phyloP scores from a whole-genome alignment of 2,113 vertebrate genomes.

The Oryzias melastigma region DNA sequence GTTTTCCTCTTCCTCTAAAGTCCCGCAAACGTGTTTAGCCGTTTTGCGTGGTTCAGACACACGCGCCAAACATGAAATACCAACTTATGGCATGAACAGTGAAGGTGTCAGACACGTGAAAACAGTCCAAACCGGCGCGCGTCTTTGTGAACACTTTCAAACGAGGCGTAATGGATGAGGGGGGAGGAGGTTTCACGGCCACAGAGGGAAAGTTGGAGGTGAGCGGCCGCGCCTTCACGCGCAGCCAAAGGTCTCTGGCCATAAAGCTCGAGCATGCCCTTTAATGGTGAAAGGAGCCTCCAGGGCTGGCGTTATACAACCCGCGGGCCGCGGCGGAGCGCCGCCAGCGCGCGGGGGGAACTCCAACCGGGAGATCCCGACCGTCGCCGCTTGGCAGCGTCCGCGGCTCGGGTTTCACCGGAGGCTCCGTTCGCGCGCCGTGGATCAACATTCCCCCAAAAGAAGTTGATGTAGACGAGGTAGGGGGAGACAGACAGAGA shows the following conservation, averaged over 20 bases:
- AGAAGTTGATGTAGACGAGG: background rate
- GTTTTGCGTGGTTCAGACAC: background rate
- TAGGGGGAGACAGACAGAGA: background rate
- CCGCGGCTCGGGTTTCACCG: constrained; percentile 1
- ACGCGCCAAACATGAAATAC: too few species aligned
- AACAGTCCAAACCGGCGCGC: constrained; percentile 29
- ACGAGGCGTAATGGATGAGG: background rate
- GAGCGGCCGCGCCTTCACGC: constrained; percentile 18
- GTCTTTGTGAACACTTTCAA: constrained; percentile 8
- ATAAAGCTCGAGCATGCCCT: constrained; percentile 61
- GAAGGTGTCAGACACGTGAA: constrained; percentile 28
- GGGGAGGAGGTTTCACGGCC: background rate
- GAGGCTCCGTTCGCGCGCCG: background rate
- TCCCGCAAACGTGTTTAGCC: background rate
- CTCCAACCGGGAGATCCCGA: constrained; percentile 11
- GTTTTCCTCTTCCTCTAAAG: background rate
- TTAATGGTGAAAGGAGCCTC: constrained; percentile 67
- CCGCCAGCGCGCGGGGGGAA: constrained; percentile 12
- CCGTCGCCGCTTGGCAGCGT: constrained; percentile 7
- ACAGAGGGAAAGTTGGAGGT: constrained; percentile 28
- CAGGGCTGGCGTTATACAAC: constrained; percentile 41
- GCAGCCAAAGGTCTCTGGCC: constrained; percentile 62
- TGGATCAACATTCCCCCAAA: constrained; percentile 37
- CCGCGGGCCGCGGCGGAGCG: background rate
- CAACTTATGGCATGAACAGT: too few species aligned